Evolutionary conservation across 2,888 invertebrate species (phyloP).

Genomic region (Chrysodeixis includens): DNA sequence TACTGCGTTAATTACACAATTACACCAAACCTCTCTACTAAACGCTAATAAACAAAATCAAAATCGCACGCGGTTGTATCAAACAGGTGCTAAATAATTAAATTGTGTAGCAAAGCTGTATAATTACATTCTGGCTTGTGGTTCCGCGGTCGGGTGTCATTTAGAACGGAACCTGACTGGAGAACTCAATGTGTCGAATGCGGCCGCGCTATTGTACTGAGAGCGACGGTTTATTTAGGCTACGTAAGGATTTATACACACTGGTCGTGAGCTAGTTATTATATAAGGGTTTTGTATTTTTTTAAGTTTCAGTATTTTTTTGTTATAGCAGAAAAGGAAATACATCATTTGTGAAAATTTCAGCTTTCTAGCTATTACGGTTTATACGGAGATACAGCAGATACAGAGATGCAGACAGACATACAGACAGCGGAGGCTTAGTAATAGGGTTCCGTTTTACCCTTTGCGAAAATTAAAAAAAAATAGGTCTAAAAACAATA

Average conservation of each 20-base stretch:
- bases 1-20: too few species aligned
- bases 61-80: constrained; percentile 21
- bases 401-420: too few species aligned
- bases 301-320: too few species aligned
- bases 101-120: constrained; percentile 41
- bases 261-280: neutral
- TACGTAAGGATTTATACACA: neutral
- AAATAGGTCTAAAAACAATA: too few species aligned
- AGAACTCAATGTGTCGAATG: constrained; percentile 37
- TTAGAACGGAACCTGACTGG: constrained; percentile 29
- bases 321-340: too few species aligned
- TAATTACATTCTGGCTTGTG: constrained; percentile 42
- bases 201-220: constrained; percentile 19
- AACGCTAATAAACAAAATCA: constrained; percentile 30
- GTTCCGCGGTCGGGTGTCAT: constrained; percentile 30
- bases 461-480: too few species aligned
- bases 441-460: too few species aligned
- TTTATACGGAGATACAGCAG: too few species aligned
- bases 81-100: constrained; percentile 52
- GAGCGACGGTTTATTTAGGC: constrained; percentile 13
- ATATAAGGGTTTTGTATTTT: too few species aligned
- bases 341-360: too few species aligned
- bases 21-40: neutral
- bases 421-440: too few species aligned
- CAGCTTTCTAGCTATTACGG: too few species aligned